These are phyloP conservation scores for Gobius niger DNA, from an alignment of 2,113 vertebrate species.

Conservation along the genomic window DNA sequence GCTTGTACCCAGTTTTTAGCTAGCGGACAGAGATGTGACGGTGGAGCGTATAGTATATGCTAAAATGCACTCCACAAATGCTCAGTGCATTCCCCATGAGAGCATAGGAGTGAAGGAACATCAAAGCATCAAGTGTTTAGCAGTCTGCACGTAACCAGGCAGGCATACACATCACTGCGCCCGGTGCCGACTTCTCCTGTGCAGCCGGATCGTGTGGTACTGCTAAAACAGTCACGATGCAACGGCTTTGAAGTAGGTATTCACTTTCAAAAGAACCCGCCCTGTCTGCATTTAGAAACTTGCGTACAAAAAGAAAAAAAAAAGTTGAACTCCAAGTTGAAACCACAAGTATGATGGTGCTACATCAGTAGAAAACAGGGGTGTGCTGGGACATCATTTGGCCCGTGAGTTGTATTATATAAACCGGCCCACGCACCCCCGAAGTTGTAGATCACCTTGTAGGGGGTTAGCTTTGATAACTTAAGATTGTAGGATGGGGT, in stretches of 20 bases:
- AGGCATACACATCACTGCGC: conserved; percentile 35
- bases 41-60: conserved; percentile 10
- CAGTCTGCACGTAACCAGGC: conserved; percentile 39
- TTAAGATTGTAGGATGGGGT: no score
- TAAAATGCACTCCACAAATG: conserved; percentile 34
- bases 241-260: conserved; percentile 50
- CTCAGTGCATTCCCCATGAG: conserved; percentile 31
- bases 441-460: no score
- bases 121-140: conserved; percentile 39
- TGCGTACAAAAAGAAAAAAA: no score
- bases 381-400: no score
- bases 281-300: conserved; percentile 16
- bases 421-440: no score
- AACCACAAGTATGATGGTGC: no score
- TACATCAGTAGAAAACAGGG: no score
- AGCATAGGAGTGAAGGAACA: conserved; percentile 24
- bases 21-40: conserved; percentile 14
- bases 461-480: no score
- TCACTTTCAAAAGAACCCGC: conserved; percentile 48
- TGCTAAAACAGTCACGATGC: conserved; percentile 38
- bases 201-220: conserved; percentile 17
- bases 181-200: conserved; percentile 18
- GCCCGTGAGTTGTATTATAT: no score
- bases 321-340: no score
- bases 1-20: conserved; percentile 12